phyloP scores from a whole-genome alignment of 2,113 vertebrate genomes.

The Thermophis baileyi region DNA sequence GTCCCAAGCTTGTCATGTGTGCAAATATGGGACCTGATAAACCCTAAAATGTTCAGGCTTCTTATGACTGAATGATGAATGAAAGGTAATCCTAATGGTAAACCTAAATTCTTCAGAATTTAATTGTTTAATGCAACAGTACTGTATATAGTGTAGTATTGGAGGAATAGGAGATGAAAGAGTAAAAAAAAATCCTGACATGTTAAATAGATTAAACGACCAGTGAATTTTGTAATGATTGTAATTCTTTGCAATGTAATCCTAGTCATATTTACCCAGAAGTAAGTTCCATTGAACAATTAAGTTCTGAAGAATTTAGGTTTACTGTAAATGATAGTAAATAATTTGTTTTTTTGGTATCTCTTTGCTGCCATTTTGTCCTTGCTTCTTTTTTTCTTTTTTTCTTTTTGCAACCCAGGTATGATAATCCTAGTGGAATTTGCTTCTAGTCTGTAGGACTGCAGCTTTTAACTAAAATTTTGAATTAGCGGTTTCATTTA shows the following conservation, averaged over 20 bases:
- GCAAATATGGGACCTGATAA: neutral
- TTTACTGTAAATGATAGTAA: neutral
- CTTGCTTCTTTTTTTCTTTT: neutral
- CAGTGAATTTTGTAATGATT: slow-evolving; percentile 19
- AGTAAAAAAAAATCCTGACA: neutral
- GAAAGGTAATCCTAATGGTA: neutral
- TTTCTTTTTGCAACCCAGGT: neutral
- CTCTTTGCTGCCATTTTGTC: neutral
- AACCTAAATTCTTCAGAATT: neutral
- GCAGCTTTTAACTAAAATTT: neutral
- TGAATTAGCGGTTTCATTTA: neutral
- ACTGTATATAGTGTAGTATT: neutral
- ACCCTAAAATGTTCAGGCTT: neutral
- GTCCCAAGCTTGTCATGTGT: neutral
- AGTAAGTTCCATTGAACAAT: neutral
- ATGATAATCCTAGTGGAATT: neutral
- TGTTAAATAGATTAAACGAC: neutral
- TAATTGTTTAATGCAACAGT: neutral
- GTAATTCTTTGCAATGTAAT: neutral
- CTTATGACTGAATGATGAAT: neutral
- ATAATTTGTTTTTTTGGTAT: neutral
- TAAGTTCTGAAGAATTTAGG: neutral
- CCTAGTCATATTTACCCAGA: neutral
- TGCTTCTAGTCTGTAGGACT: neutral
- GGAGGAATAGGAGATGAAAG: slow-evolving; percentile 32